Conservation (phyloP, 2,888 invertebrate genomes). For the Mesoligia furuncula region DNA sequence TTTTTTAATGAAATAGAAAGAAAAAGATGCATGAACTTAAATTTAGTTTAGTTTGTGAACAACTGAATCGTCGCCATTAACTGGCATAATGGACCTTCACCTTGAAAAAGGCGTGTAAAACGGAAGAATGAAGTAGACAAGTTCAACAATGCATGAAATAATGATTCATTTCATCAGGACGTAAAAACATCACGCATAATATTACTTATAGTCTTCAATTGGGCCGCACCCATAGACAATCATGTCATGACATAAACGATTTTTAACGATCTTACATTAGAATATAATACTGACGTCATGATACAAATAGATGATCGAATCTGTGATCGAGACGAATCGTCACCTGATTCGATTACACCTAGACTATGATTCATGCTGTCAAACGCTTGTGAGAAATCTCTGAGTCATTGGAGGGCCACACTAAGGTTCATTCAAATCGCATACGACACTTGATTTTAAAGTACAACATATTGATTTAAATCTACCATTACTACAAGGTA, state of each 20-base stretch:
- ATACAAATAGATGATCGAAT: constrained; percentile 54
- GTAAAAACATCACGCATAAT: constrained; percentile 13
- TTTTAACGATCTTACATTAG: constrained; percentile 24
- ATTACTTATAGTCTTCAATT: constrained; percentile 1
- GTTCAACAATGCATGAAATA: constrained; percentile 30
- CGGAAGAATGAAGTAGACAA: background rate
- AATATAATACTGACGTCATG: constrained; percentile 52
- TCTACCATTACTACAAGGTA: constrained; percentile 37
- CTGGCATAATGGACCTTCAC: background rate
- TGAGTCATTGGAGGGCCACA: constrained; percentile 57
- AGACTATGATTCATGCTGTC: constrained; percentile 57
- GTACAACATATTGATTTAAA: constrained; percentile 46
- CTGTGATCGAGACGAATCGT: constrained; percentile 61
- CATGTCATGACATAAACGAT: constrained; percentile 18
- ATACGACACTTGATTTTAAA: constrained; percentile 53
- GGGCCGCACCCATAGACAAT: constrained; percentile 27
- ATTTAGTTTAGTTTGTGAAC: no score
- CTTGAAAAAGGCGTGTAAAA: background rate
- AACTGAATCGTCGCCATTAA: no score
- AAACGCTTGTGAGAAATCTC: constrained; percentile 58
- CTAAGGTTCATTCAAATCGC: constrained; percentile 55
- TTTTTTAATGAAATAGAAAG: no score
- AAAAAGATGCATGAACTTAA: no score
- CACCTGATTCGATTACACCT: constrained; percentile 62
- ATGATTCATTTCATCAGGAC: background rate